Conservation (phyloP, 2,888 invertebrate species). For the Mayetiola destructor region DNA sequence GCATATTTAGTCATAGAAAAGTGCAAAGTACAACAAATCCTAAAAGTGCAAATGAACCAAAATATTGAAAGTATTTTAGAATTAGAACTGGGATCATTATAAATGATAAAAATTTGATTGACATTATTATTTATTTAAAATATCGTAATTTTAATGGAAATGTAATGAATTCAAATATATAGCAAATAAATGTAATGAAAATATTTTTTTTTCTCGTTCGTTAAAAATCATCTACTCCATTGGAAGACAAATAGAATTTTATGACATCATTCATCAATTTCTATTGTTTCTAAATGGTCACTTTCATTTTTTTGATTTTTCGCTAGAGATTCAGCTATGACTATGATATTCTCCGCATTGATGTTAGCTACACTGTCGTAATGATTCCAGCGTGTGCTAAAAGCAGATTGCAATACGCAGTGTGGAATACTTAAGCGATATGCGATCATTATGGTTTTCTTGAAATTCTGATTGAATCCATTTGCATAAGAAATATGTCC, state of each 20-base stretch:
- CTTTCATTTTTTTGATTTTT: neutral
- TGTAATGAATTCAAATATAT: neutral
- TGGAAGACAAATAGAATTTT: neutral
- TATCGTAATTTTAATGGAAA: neutral
- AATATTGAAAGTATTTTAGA: neutral
- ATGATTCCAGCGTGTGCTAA: neutral
- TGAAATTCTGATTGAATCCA: neutral
- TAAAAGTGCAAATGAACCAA: neutral
- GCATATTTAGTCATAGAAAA: neutral
- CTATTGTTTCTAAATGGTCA: neutral
- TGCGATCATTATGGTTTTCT: neutral
- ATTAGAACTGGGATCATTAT: neutral
- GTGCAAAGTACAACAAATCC: neutral
- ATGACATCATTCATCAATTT: neutral
- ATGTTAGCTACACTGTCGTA: neutral
- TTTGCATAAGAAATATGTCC: neutral
- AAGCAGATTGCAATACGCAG: neutral
- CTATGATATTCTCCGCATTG: neutral
- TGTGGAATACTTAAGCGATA: neutral
- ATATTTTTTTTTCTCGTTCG: neutral
- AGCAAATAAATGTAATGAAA: neutral
- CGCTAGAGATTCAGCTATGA: neutral
- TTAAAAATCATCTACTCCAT: neutral
- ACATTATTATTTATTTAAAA: neutral
- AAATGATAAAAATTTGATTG: neutral